Percentiles rank a stretch among this genome's conserved stretches.
These are phyloP conservation scores for Gorsachius magnificus DNA, from an alignment of 2,797 vertebrate species.

Conservation along the genomic window DNA sequence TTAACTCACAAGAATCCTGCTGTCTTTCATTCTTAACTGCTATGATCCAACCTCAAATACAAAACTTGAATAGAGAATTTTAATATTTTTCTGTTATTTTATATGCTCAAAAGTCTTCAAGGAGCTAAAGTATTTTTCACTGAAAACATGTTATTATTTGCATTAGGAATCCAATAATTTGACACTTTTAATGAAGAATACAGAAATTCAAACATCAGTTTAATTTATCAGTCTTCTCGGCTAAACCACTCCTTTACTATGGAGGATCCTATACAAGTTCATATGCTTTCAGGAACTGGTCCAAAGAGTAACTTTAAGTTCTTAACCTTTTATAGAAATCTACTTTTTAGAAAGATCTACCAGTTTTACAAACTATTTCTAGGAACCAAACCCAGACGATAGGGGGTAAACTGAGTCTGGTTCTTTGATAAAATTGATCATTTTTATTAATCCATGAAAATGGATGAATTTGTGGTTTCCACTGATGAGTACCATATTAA, in stretches of 20 bases:
- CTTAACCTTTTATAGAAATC: neutral
- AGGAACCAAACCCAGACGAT: neutral
- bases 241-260: neutral
- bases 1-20: neutral
- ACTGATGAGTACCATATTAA: neutral
- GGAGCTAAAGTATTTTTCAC: neutral
- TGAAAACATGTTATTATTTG: neutral
- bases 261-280: neutral
- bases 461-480: neutral
- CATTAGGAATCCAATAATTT: neutral
- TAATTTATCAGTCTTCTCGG: neutral
- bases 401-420: neutral
- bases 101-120: neutral
- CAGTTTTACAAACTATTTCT: neutral
- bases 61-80: neutral
- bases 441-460: neutral
- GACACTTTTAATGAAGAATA: neutral
- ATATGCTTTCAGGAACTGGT: neutral
- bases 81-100: neutral
- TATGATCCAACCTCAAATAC: neutral
- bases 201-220: neutral
- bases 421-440: neutral
- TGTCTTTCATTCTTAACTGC: neutral
- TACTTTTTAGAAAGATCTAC: neutral
- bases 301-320: neutral